Base-by-base conservation (phyloP, 2,888 invertebrate genomes). In the Drosophila dives region DNA sequence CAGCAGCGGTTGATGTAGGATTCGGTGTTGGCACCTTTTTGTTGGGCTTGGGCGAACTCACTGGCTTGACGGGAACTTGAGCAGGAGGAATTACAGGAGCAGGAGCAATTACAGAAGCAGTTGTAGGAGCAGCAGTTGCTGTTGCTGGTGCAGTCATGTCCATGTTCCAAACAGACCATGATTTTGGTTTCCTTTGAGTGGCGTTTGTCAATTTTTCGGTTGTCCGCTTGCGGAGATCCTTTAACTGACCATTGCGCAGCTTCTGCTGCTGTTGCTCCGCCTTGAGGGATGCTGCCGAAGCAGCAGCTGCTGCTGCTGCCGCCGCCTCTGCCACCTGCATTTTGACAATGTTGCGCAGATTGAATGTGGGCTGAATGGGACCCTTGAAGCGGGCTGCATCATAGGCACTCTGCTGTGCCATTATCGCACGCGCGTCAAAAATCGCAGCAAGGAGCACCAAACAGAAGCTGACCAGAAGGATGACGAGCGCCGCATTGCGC, bases 371-470 rank as follows among this genome's bases (percentile, higher is more conserved):
- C 83, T 95, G 94, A 3, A 95, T 92, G 0, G 94, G 93, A 15
- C 94, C 93, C 71, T 92, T 93, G 53, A 94, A 94, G 40, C 94
- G 93, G 0, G 94, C 94, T 17, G 90, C 86, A 79, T 95, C 93
- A 54, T 91, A 84, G 4, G 87, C 86, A 2, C 86, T 77, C 63
- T 93, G 93, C 20, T 91, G 94, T 40, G 94, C 94, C 69, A 96
- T 93, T 55, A 96, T 95, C 54, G 95, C 94, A 82, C 96, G 95
- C 0, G 96, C 95, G 84, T 97, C 97, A 49, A 96, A 94, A 78
- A 95, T 94, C 0, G 96, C 95, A 40, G 95, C 95, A 38, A 95
- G 94, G 68, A 96, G 89, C 34, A 96, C 94, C 83, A 95, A 94
- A 81, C 96, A 91, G 77, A 97, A 93, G 81, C 96, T 93, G 75